These are phyloP conservation scores for Thaumatotibia leucotreta DNA, from an alignment of 1,140 invertebrate genomes.

Conservation along the genomic window DNA sequence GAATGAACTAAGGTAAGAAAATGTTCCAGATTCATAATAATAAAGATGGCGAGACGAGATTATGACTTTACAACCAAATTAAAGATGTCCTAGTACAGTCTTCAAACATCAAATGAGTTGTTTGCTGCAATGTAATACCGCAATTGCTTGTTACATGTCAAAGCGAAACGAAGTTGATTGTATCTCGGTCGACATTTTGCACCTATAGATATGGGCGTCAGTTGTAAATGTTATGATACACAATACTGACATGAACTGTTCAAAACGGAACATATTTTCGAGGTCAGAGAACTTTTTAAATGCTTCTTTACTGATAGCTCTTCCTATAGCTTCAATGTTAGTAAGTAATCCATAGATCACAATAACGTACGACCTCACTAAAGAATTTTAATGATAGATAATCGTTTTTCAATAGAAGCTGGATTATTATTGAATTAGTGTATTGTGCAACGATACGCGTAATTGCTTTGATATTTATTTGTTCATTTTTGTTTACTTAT, in stretches of 20 bases:
- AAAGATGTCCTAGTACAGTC: background rate
- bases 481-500: background rate
- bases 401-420: background rate
- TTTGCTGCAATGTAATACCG: background rate
- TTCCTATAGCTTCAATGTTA: slow-evolving; percentile 4
- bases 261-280: slow-evolving; percentile 5
- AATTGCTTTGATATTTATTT: background rate
- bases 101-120: too few species aligned
- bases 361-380: background rate
- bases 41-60: background rate
- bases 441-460: slow-evolving; percentile 3
- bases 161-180: background rate
- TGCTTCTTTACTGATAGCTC: background rate
- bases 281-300: slow-evolving; percentile 5
- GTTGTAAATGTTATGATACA: slow-evolving; percentile 9
- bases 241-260: slow-evolving; percentile 1
- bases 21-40: background rate
- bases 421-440: background rate
- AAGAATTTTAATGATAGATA: slow-evolving; percentile 9
- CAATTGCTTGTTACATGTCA: background rate
- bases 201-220: slow-evolving; percentile 6
- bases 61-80: background rate
- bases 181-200: slow-evolving; percentile 4
- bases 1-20: too few species aligned
- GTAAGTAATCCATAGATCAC: background rate